Base-by-base conservation (phyloP, 2,797 vertebrate species). In the Chanos chanos region DNA sequence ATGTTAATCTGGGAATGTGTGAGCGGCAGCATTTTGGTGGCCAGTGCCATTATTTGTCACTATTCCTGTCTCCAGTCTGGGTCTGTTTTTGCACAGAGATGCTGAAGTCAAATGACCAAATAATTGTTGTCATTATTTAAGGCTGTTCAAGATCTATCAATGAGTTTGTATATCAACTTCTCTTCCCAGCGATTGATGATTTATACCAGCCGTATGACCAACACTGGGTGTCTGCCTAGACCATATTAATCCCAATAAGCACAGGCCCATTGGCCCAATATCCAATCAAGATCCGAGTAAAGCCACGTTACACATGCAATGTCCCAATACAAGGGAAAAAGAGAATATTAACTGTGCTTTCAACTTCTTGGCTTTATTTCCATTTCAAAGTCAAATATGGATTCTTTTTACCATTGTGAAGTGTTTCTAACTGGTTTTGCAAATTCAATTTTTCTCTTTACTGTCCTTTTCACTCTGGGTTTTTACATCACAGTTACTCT, bases 221-320 rank as follows among this genome's bases (percentile, higher is more conserved):
- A 75, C 80, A 79, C 72, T 76, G 70, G 64, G 69, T 75, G 21
- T 39, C 52, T 54, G 50, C 51, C 53, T 71, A 76, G 71, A 78
- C 83, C 77, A 60, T 81, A 89, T 89, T 81, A 87, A 87, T 89
- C 84, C 85, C 77, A 77, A 86, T 88, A 82, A 87, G 80, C 74
- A 66, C 78, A 69, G 73, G 72, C 74, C 75, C 78, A 79, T 78
- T 72, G 68, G 74, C 73, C 78, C 76, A 78, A 77, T 73, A 77
- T 74, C 64, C 78, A 76, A 71, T 86, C 81, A 80, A 82, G 70
- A 71, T 76, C 68, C 27, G 43, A 27, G 70, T 63, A 70, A 76
- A 76, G 80, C 79, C 71, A 66, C 59, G 24, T 71, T 77, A 72
- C 78, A 77, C 79, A 61, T 71, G 81, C 80, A 83, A 55, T 78